Base-by-base conservation (phyloP, 2,797 vertebrate species). In the Eidolon dupreanum region DNA sequence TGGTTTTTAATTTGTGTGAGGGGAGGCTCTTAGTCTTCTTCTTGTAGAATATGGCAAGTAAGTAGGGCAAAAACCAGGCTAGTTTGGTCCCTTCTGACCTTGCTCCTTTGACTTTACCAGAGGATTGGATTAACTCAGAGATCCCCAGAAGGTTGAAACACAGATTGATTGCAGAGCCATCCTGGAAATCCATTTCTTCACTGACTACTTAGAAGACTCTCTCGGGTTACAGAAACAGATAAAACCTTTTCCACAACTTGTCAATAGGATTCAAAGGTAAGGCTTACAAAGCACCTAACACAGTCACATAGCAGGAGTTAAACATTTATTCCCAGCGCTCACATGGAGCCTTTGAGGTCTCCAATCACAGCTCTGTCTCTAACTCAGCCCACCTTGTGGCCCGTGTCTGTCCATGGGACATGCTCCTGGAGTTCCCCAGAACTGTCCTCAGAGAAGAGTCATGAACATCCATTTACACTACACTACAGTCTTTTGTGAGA, bases 281-380 rank as follows among this genome's bases (percentile, higher is more conserved):
- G 6, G 53, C 79, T 38, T 12, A 38, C 70, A 22, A 22, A 61
- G 24, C 13, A 13, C 31, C n/a, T 22, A 17, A 28, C 36, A 33
- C 0, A 0, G 53, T 20, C 41, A 74, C 28, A 28, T 2, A 19
- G 7, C 61, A 36, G 20, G 31, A 5, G 3, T 61, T 20, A 78
- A 51, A 49, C 24, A 17, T 2, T 31, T 24, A 19, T 13, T 15
- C 38, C 26, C 3, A 8, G 36, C 9, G 11, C 71, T 49, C 0
- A 1, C 0, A 0, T 2, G 12, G 51, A 41, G 36, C 26, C n/a
- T 0, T 1, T 0, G 0, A 11, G 59, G 6, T 11, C 33, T 70
- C 61, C 17, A 4, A 0, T 3, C 6, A 36, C 22, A 53, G n/a
- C 26, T 78, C 38, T 33, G 16, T 36, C 15, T 5, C n/a, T 55